These are phyloP conservation scores for Taenaris catops DNA, from an alignment of 2,888 invertebrate genomes.

Conservation along the genomic window DNA sequence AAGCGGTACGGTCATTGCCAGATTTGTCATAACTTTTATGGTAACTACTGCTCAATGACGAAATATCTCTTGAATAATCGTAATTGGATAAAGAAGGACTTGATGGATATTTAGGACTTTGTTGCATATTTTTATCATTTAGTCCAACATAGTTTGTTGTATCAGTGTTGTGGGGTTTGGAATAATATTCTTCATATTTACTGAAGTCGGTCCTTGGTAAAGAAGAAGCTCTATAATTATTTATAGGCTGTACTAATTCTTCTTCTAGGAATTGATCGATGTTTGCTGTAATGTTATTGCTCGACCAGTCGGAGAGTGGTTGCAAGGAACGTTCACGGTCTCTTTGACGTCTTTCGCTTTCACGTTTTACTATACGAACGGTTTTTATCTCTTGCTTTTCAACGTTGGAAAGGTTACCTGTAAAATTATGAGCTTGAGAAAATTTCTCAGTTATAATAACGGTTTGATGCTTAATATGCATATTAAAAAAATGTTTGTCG, in stretches of 20 bases:
- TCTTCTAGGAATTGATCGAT: constrained; percentile 72
- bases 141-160: constrained; percentile 48
- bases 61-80: constrained; percentile 64
- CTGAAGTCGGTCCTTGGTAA: constrained; percentile 68
- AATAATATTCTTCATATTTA: constrained; percentile 58
- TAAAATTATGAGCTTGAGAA: constrained; percentile 26
- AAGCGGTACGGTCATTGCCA: constrained; percentile 54
- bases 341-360: constrained; percentile 91
- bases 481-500: neutral
- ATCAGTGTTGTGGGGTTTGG: constrained; percentile 43
- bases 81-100: constrained; percentile 70
- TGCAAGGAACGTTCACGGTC: constrained; percentile 85
- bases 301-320: constrained; percentile 68
- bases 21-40: constrained; percentile 56
- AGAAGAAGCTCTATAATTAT: constrained; percentile 72
- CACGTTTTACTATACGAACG: constrained; percentile 94
- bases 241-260: constrained; percentile 56
- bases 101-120: constrained; percentile 68
- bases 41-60: constrained; percentile 64
- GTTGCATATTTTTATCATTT: constrained; percentile 56
- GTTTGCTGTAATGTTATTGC: constrained; percentile 56
- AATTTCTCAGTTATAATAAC: neutral
- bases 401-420: constrained; percentile 84
- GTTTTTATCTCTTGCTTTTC: constrained; percentile 96
- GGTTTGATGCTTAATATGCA: neutral